phyloP scores from a whole-genome alignment of 2,113 vertebrate species.

The Gorsachius goisagi region DNA sequence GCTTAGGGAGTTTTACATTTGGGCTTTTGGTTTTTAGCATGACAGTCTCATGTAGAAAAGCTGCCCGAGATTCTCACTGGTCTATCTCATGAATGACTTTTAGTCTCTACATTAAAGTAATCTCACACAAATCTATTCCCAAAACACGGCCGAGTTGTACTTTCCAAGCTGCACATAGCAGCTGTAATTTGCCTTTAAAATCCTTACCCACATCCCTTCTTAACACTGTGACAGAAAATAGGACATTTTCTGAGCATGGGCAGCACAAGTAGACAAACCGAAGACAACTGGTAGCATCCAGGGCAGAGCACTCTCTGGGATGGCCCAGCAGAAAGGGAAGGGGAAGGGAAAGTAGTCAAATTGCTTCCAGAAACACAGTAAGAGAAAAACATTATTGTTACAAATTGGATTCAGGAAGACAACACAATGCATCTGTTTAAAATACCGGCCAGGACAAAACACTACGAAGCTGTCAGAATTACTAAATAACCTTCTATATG shows the following conservation, averaged over 20 bases:
- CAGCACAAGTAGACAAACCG: not conserved
- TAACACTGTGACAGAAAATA: not conserved
- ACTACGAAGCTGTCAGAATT: not conserved
- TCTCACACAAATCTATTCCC: not conserved
- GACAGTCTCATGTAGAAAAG: not conserved
- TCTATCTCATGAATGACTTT: not conserved
- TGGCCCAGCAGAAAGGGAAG: not conserved
- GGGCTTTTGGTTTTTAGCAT: not conserved
- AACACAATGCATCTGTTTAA: not conserved
- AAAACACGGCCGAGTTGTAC: not conserved
- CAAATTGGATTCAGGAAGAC: conserved; percentile 15
- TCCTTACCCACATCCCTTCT: not conserved
- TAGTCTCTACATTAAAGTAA: not conserved
- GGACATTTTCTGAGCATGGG: not conserved
- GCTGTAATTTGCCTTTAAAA: not conserved
- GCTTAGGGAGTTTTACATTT: not conserved
- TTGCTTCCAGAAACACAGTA: conserved; percentile 10
- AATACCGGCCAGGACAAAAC: not conserved
- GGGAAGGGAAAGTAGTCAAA: conserved; percentile 7
- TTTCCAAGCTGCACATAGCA: not conserved
- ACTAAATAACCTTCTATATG: not conserved
- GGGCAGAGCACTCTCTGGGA: not conserved
- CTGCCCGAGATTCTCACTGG: not conserved
- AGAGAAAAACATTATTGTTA: conserved; percentile 30
- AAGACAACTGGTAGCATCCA: not conserved